These are phyloP conservation scores for Lucilia cuprina DNA, from an alignment of 1,140 invertebrate species.

Conservation along the genomic window DNA sequence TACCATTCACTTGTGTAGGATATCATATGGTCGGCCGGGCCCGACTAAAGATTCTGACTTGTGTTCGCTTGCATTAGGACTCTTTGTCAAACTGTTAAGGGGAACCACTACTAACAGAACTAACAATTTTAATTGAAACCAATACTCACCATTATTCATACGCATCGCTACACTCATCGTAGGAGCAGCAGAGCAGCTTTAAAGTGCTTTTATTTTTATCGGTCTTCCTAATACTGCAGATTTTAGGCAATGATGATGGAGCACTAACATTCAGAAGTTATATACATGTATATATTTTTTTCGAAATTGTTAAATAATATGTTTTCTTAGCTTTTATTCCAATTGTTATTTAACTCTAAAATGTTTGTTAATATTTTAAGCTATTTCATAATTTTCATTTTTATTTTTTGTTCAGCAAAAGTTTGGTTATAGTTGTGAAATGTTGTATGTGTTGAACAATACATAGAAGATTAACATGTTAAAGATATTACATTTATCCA, in stretches of 20 bases:
- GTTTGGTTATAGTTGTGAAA: background rate
- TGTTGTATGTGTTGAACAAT: too few relatives aligned
- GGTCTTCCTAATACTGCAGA: too few relatives aligned
- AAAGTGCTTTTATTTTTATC: background rate
- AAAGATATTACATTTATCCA: background rate
- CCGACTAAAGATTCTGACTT: too few relatives aligned
- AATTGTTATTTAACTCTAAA: background rate
- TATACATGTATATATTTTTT: background rate
- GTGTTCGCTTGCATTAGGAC: too few relatives aligned
- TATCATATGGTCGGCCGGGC: too few relatives aligned
- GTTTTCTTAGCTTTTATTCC: background rate
- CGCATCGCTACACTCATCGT: slow-evolving; percentile 33
- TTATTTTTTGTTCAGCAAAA: background rate
- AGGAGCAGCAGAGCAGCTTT: background rate
- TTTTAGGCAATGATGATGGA: too few relatives aligned
- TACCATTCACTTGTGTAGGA: too few relatives aligned
- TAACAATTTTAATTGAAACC: background rate
- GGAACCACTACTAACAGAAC: too few relatives aligned
- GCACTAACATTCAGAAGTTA: too few relatives aligned
- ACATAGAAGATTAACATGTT: background rate
- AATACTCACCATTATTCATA: slow-evolving; percentile 26
- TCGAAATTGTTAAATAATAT: background rate
- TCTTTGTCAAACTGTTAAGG: too few relatives aligned
- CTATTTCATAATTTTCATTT: background rate
- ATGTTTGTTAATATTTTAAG: background rate